Evolutionary conservation across 2,888 invertebrate genomes (phyloP).

Genomic region (Ochropacha duplaris): DNA sequence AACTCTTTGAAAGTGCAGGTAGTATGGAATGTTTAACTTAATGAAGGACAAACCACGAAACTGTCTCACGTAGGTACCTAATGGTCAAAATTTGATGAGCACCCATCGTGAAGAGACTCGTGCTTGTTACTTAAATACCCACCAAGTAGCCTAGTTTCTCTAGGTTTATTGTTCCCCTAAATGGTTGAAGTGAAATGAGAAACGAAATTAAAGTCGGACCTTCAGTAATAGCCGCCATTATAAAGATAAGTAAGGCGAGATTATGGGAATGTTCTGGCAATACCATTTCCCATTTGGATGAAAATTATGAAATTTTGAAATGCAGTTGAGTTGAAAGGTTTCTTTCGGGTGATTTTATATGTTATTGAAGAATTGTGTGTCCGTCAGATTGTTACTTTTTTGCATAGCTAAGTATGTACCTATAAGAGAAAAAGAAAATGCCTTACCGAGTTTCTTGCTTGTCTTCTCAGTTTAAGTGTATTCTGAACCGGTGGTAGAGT

Average conservation of each 20-base stretch:
- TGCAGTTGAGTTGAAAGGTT: not conserved
- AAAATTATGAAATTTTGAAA: not conserved
- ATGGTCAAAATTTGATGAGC: not conserved
- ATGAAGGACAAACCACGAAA: not conserved
- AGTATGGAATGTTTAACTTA: not conserved
- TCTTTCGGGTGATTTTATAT: not conserved
- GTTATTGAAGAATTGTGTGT: not conserved
- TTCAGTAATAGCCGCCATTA: conserved; percentile 39
- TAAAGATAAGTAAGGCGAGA: conserved; percentile 35
- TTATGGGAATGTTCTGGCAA: conserved; percentile 21
- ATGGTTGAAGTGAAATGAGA: conserved; percentile 10
- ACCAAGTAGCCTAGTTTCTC: not conserved
- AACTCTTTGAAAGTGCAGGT: not conserved
- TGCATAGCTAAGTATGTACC: no score
- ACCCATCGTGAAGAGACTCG: not conserved
- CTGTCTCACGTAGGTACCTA: not conserved
- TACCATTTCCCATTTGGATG: not conserved
- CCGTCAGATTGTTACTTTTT: not conserved
- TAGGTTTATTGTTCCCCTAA: conserved; percentile 1
- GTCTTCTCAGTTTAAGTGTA: no score
- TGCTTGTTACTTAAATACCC: not conserved
- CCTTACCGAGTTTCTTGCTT: no score
- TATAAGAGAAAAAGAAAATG: no score
- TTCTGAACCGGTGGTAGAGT: no score
- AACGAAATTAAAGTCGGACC: conserved; percentile 26